Evolutionary conservation across 2,888 invertebrate species (phyloP).

Genomic region (Phortica okadai): DNA sequence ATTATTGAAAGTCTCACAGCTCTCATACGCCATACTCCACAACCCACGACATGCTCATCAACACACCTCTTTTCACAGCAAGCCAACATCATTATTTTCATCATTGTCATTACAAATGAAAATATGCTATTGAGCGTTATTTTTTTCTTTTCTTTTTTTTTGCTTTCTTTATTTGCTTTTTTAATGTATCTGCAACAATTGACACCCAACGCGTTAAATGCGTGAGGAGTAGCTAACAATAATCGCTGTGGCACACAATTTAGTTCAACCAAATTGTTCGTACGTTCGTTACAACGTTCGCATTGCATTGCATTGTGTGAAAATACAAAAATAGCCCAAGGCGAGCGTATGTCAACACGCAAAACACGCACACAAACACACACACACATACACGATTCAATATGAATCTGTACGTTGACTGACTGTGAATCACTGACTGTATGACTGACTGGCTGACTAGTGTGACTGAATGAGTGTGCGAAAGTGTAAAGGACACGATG

Average conservation of each 20-base stretch:
- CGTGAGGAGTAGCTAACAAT: constrained; percentile 31
- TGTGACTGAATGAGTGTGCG: constrained; percentile 6
- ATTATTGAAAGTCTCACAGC: too few relatives aligned
- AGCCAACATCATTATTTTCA: not conserved
- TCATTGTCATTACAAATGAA: constrained; percentile 10
- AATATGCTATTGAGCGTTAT: constrained; percentile 46
- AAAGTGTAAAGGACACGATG: not conserved
- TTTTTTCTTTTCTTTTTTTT: constrained; percentile 48
- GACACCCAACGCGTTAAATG: constrained; percentile 65
- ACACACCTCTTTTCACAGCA: constrained; percentile 17
- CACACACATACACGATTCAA: not conserved
- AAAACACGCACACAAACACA: not conserved
- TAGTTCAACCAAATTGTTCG: not conserved
- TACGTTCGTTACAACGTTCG: not conserved
- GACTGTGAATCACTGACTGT: not conserved
- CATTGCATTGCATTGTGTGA: constrained; percentile 6
- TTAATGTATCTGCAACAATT: constrained; percentile 67
- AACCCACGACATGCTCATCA: not conserved
- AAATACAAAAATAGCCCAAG: constrained; percentile 30
- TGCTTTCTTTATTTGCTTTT: constrained; percentile 8
- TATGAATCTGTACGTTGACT: not conserved
- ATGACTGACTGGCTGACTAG: not conserved
- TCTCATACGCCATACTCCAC: constrained; percentile 5
- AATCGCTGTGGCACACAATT: constrained; percentile 7
- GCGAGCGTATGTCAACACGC: constrained; percentile 33